Evolutionary conservation across 2,888 invertebrate species (phyloP), one percentile per base, ranked within the genome.

Genomic region (Branchellion lobata): DNA sequence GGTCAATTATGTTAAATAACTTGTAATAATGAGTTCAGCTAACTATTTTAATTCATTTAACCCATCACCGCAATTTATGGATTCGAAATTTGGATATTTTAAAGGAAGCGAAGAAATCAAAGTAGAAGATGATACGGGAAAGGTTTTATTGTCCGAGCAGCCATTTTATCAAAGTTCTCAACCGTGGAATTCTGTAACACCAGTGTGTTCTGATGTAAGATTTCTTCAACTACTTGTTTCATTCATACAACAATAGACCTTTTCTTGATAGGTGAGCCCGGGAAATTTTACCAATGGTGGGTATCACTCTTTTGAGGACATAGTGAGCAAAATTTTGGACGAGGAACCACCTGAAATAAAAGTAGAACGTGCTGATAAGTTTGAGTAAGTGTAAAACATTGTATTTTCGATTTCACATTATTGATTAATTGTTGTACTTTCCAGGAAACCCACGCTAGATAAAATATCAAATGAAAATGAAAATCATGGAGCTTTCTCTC

Each of bases 321-420:
- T 81, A 18, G 81, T 81, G n/a, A 77, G 68, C 33, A 81, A 81
- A 51, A 76, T 81, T 31, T 31, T 81, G 34, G 81, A 81, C 24
- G 81, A 81, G 31, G 79, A 81, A 27, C 21, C 61, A 57, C 61
- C 61, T 24, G 61, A 57, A n/a, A 8, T 57, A n/a, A 57, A 57
- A n/a, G 21, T 57, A 5, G 61, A 57, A 24, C 3, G 61, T 24
- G 61, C 61, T 57, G 61, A 57, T 3, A n/a, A 8, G 27, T 53
- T 53, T 74, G 47, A 21, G 40, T 75, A 53, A 51, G 40, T 53
- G 0, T 53, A 18, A 24, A 34, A 2, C 27, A 33, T 75, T 1
- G 11, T 3, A 8, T 27, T 11, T 34, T 69, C 21, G 31, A 33
- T 31, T 69, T 11, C 8, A 69, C 2, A 31, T 5, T n/a, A 69